Evolutionary conservation across 2,888 invertebrate species (phyloP), one percentile per base, ranked within the genome.

Genomic region (Monoplex corrugatus): DNA sequence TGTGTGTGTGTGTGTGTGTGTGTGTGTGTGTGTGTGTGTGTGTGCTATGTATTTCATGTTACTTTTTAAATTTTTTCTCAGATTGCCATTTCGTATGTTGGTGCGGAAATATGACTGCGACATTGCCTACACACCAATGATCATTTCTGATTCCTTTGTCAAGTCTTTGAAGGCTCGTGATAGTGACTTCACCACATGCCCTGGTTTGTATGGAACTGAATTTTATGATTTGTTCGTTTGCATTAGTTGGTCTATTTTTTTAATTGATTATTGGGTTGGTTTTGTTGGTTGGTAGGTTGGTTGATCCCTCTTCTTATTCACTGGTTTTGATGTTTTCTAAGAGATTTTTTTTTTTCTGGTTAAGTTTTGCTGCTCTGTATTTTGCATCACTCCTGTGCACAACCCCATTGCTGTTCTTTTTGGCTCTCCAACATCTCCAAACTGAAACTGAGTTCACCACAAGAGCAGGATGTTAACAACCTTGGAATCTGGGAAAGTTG

Each of bases 91-190:
- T 95, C 97, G 98, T 75, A 96, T 97, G 89, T 96, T 98, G 38
- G 97, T 98, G 1, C 96, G 98, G 90, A 97, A 97, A 91, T 98
- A 98, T 96, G 97, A 97, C 83, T 98, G 98, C 92, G 98, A 99
- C 95, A 96, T 99, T 89, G 98, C 98, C 93, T 99, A 98, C 95
- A 98, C 99, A 0, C 99, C 99, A 0, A 99, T 99, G 99, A 98
- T 99, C 93, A 97, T 99, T 91, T 98, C 99, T 0, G 98, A 98
- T 96, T 98, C 98, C 0, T 99, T 99, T 96, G 97, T 98, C 88
- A 97, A 97, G 94, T 99, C 99, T 92, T 96, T 97, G 89, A 98
- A 98, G 96, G 99, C 99, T 28, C 97, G 99, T 91, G 95, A 95
- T 89, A 95, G 93, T 92, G 96, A 96, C 88, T 96, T 97, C 89